phyloP scores from a whole-genome alignment of 2,888 invertebrate genomes.

The Dryocosmus kuriphilus region DNA sequence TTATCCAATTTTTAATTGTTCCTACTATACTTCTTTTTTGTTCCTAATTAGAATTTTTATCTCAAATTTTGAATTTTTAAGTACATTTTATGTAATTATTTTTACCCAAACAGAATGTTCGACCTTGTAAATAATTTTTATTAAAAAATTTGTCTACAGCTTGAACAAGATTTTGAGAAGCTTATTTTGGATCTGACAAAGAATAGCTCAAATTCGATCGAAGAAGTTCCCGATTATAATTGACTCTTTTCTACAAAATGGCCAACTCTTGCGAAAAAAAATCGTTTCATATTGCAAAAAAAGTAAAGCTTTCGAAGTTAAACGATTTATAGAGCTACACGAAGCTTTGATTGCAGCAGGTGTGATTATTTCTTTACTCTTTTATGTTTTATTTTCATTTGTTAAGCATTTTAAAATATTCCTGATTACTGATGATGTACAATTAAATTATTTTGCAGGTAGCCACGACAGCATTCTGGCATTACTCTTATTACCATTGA shows the following conservation, averaged over 20 bases:
- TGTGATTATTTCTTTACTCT: too few relatives aligned
- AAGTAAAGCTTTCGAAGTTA: conserved; percentile 24
- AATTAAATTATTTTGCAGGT: conserved; percentile 39
- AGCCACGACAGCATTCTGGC: conserved; percentile 32
- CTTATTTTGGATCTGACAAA: conserved; percentile 12
- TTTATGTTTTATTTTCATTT: too few relatives aligned
- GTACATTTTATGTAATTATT: not conserved
- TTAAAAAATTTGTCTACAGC: too few relatives aligned
- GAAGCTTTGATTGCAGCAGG: conserved; percentile 23
- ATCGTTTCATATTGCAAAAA: not conserved
- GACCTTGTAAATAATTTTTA: not conserved
- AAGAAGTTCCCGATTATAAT: not conserved
- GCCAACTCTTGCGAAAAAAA: not conserved
- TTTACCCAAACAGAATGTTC: too few relatives aligned
- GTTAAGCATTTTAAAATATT: too few relatives aligned
- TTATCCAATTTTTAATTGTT: not conserved
- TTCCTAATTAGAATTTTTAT: not conserved
- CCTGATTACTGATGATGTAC: not conserved
- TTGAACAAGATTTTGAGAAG: conserved; percentile 38
- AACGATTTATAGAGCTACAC: not conserved
- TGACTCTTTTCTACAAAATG: conserved; percentile 35
- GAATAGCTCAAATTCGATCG: not conserved
- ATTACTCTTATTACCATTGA: conserved; percentile 36
- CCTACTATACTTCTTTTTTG: not conserved
- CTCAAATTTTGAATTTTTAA: not conserved